Conservation (phyloP, 2,113 vertebrate genomes). For the Murina feae region DNA sequence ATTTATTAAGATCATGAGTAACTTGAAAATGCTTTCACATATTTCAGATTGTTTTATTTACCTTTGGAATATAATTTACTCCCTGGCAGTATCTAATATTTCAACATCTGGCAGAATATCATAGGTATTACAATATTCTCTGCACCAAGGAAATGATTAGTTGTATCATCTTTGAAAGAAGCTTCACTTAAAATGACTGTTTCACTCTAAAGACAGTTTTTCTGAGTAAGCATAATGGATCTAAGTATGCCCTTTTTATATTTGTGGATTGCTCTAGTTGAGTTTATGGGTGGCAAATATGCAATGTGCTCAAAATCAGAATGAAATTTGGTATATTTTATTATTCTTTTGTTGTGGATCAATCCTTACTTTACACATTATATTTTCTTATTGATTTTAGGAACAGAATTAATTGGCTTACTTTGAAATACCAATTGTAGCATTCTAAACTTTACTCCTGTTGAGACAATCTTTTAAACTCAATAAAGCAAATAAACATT, state of each 20-base stretch:
- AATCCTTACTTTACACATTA: neutral
- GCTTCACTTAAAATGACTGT: neutral
- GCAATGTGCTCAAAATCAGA: neutral
- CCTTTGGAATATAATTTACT: neutral
- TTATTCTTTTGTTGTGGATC: neutral
- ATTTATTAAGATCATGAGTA: neutral
- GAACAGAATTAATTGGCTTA: neutral
- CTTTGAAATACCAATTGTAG: neutral
- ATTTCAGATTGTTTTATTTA: slow-evolving; percentile 46
- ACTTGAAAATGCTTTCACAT: neutral
- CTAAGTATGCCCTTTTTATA: neutral
- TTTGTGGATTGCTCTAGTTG: neutral
- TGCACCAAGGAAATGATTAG: neutral
- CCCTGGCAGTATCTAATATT: neutral
- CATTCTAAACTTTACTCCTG: neutral
- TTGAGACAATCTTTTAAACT: neutral
- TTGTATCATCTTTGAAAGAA: neutral
- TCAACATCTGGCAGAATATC: neutral
- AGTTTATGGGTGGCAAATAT: neutral
- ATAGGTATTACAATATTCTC: neutral
- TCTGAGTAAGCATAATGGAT: neutral
- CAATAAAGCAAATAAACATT: neutral
- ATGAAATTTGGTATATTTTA: neutral
- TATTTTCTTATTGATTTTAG: neutral
- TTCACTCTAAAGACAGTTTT: neutral